phyloP scores from a whole-genome alignment of 2,113 vertebrate species.

The Rousettus leschenaultii region DNA sequence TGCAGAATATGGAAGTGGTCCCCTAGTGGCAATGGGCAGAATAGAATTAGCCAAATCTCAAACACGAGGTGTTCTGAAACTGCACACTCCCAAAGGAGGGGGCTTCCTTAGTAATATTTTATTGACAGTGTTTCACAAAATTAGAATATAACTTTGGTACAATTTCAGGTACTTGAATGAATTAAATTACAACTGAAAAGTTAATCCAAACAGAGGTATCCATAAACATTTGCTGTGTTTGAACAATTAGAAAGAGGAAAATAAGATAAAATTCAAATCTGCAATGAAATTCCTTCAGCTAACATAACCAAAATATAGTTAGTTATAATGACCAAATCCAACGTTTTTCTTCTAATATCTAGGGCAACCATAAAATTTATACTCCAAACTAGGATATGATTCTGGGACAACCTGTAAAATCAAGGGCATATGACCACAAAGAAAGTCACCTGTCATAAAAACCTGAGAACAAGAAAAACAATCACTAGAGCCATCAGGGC shows the following conservation, averaged over 20 bases:
- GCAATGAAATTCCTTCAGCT: not conserved
- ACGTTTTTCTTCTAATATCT: not conserved
- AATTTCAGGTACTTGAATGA: not conserved
- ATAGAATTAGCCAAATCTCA: not conserved
- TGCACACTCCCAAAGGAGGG: not conserved
- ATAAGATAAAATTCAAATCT: not conserved
- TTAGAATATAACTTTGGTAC: not conserved
- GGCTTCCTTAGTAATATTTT: not conserved
- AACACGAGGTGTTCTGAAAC: not conserved
- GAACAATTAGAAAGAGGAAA: not conserved
- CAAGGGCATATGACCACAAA: not conserved
- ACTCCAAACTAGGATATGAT: not conserved
- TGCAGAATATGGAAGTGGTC: not conserved
- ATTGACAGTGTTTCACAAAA: conserved; percentile 2
- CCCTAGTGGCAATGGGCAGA: not conserved
- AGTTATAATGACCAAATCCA: not conserved
- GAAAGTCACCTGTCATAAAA: not conserved
- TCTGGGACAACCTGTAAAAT: not conserved
- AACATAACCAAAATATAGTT: not conserved
- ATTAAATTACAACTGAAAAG: not conserved
- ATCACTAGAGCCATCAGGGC: not conserved
- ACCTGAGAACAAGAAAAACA: not conserved
- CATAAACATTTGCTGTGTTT: not conserved
- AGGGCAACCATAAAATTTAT: not conserved
- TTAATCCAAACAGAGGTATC: not conserved